A percentile compares a stretch with the other conserved stretches of the same genome.
phyloP scores from a whole-genome alignment of 2,113 vertebrate genomes.

The Illadopsis cleaveri region DNA sequence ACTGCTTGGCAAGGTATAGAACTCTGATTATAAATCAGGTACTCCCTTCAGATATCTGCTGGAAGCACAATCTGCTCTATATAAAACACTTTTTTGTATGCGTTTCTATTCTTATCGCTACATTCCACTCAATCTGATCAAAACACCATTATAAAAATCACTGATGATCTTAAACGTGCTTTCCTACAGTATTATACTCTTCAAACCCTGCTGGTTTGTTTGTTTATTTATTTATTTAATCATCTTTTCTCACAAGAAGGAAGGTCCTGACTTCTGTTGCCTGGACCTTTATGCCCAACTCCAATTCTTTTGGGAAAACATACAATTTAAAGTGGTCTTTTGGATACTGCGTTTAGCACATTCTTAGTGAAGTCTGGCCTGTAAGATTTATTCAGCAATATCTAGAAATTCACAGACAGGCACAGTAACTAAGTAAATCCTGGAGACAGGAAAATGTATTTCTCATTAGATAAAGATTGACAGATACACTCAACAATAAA shows the following conservation, averaged over 20 bases:
- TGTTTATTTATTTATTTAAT: neutral
- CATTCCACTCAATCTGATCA: neutral
- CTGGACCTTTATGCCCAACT: neutral
- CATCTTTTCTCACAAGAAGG: neutral
- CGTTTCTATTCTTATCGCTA: neutral
- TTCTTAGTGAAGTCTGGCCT: neutral
- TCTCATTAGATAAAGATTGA: neutral
- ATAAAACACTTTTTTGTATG: neutral
- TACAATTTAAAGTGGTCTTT: neutral
- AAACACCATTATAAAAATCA: neutral
- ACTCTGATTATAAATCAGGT: slow-evolving; percentile 5
- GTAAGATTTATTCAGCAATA: neutral
- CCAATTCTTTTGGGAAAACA: neutral
- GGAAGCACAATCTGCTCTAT: neutral
- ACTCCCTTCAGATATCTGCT: neutral
- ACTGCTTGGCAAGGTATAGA: neutral
- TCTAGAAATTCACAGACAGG: neutral
- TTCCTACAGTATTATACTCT: neutral
- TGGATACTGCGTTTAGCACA: neutral
- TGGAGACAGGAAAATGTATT: neutral
- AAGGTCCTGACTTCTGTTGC: neutral
- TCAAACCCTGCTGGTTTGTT: neutral
- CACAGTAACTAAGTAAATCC: neutral
- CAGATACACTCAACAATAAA: neutral
- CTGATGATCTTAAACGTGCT: neutral